A percentile compares a stretch with the other conserved stretches of the same genome.
Conservation (phyloP, 2,113 vertebrate species). For the Pluvialis apricaria region DNA sequence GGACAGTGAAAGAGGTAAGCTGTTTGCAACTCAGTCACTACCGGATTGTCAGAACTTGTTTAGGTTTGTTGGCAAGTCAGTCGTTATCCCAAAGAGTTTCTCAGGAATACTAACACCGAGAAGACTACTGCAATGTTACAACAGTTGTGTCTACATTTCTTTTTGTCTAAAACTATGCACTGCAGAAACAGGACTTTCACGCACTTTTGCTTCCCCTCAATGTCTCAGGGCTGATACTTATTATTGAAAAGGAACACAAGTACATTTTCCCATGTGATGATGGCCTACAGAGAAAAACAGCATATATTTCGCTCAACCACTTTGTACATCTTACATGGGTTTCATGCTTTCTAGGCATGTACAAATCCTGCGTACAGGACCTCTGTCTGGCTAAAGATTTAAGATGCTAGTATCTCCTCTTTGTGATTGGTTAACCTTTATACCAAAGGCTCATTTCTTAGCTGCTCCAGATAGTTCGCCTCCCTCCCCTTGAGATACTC, state of each 20-base stretch:
- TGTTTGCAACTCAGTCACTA: neutral
- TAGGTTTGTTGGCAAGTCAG: neutral
- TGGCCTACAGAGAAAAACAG: neutral
- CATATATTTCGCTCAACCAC: neutral
- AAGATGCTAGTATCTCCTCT: neutral
- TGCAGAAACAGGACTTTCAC: neutral
- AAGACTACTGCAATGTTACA: neutral
- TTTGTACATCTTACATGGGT: neutral
- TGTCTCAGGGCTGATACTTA: neutral
- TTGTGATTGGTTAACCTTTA: neutral
- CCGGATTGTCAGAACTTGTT: neutral
- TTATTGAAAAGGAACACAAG: neutral
- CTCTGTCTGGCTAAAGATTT: neutral
- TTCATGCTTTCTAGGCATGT: neutral
- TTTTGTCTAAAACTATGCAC: neutral
- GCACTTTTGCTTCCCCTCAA: neutral
- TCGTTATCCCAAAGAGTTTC: neutral
- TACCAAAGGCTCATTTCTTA: neutral
- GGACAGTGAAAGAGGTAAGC: neutral
- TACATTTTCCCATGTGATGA: neutral
- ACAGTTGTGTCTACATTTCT: neutral
- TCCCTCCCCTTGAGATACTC: neutral
- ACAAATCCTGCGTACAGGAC: neutral
- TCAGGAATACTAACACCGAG: fast-evolving
- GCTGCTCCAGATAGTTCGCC: neutral